Percentiles rank a stretch among this genome's conserved stretches.
Conservation (phyloP, 2,888 invertebrate species). For the Disparrhopalites patrizii region DNA sequence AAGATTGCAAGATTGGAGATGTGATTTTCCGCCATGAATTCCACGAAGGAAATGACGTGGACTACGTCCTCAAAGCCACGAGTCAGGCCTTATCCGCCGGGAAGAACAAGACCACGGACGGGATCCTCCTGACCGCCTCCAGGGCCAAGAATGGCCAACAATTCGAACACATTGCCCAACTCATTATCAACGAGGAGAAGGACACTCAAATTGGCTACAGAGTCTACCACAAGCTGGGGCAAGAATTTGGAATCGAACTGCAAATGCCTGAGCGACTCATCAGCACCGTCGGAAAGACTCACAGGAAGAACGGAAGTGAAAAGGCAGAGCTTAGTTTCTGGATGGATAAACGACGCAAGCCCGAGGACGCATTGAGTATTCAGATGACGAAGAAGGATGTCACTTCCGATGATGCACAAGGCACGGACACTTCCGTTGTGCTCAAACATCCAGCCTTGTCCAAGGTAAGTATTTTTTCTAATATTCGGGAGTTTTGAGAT, state of each 20-base stretch:
- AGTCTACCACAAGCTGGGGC: constrained; percentile 54
- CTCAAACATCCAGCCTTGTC: constrained; percentile 20
- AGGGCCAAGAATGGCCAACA: constrained; percentile 18
- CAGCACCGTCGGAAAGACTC: constrained; percentile 53
- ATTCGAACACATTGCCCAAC: constrained; percentile 35
- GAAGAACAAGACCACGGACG: constrained; percentile 4
- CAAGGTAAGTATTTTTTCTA: constrained; percentile 1
- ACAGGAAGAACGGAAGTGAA: constrained; percentile 51
- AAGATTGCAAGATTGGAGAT: constrained; percentile 33
- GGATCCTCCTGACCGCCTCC: constrained; percentile 6
- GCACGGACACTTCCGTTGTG: background rate
- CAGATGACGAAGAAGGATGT: background rate
- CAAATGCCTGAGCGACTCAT: constrained; percentile 59
- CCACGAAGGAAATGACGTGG: constrained; percentile 4
- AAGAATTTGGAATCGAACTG: constrained; percentile 50
- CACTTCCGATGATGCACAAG: background rate
- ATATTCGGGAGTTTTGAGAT: background rate
- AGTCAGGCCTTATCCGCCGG: background rate
- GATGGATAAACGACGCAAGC: constrained; percentile 53
- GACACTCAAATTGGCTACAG: constrained; percentile 40
- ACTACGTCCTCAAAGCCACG: constrained; percentile 14
- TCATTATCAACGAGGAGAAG: constrained; percentile 41
- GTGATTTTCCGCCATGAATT: constrained; percentile 11
- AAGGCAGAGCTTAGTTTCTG: constrained; percentile 64
- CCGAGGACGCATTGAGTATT: constrained; percentile 18